Evolutionary conservation across 2,113 vertebrate genomes (phyloP), one percentile per base, ranked within the genome.

Genomic region (Centropristis striata): DNA sequence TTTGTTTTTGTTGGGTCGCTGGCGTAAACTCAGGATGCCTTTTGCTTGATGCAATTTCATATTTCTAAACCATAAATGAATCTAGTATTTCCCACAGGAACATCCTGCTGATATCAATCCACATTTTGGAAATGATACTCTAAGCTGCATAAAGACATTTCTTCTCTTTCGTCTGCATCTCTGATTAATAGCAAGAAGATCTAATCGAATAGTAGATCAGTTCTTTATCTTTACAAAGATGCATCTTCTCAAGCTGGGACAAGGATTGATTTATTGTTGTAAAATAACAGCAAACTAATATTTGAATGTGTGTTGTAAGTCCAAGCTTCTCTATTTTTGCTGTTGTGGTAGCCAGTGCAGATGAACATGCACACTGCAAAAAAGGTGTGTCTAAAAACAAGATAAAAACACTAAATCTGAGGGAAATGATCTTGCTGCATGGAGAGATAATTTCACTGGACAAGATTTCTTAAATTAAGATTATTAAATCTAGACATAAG

Each of bases 1-100:
- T 42, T 71, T 65, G 76, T 71, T 69, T 70, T 65, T 69, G 68
- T 68, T 16, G 27, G 25, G 25, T 16, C 4, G 23, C 18, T 70
- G 71, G 44, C 57, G 71, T 53, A 47, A 69, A 54, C 55, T 72
- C 49, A 16, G 55, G 23, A 59, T 27, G 44, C 5, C 37, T 80
- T 53, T 21, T 49, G 18, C 15, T 39, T 3, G 53, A 76, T n/a
- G 0, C 1, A 0, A 1, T 64, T 39, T 65, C 41, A 60, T 0
- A 32, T 25, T 20, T 21, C 36, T 41, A 4, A 54, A 54, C 16
- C 15, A 13, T 13, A 42, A 63, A 27, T 44, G 8, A 11, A 21
- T 39, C 14, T 3, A 4, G 5, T 14, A 37, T 53, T 39, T 39
- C 10, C 6, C 3, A 4, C 36, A 8, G 5, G 49, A 25, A 9